Evolutionary conservation across 2,888 invertebrate genomes (phyloP).

Genomic region (Apamea sordens): DNA sequence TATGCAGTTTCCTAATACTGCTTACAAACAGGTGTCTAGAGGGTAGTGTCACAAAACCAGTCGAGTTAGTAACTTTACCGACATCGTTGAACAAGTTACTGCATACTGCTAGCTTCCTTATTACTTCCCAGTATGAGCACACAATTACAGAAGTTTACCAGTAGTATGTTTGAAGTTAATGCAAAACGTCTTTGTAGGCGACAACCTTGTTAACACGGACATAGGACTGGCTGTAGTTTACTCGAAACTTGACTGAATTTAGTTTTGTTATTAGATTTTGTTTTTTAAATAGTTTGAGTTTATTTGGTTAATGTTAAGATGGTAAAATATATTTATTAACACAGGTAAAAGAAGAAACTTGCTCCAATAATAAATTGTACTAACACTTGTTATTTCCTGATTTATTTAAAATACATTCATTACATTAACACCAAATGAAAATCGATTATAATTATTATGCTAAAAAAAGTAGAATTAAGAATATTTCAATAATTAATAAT

Average conservation of each 20-base stretch:
- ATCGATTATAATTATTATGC: too few relatives aligned
- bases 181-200: slow-evolving; percentile 39
- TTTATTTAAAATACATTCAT: not conserved
- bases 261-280: not conserved
- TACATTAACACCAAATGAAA: too few relatives aligned
- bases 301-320: not conserved
- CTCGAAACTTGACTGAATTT: not conserved
- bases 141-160: slow-evolving; percentile 48
- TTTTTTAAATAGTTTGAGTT: not conserved
- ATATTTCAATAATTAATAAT: not conserved
- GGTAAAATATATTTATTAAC: not conserved
- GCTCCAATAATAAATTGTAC: too few relatives aligned
- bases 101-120: slow-evolving; percentile 14
- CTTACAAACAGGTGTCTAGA: slow-evolving; percentile 25
- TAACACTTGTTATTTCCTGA: not conserved
- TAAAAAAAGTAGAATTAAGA: too few relatives aligned
- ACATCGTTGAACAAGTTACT: slow-evolving; percentile 33
- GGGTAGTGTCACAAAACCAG: slow-evolving; percentile 25
- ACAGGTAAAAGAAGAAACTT: not conserved
- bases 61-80: slow-evolving; percentile 16
- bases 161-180: slow-evolving; percentile 36
- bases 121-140: slow-evolving; percentile 25
- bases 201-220: slow-evolving; percentile 23
- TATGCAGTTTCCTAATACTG: not conserved
- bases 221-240: not conserved